Percentiles rank a stretch among this genome's conserved stretches.
phyloP scores from a whole-genome alignment of 2,888 invertebrate species.

The Cacoxenus indagator region DNA sequence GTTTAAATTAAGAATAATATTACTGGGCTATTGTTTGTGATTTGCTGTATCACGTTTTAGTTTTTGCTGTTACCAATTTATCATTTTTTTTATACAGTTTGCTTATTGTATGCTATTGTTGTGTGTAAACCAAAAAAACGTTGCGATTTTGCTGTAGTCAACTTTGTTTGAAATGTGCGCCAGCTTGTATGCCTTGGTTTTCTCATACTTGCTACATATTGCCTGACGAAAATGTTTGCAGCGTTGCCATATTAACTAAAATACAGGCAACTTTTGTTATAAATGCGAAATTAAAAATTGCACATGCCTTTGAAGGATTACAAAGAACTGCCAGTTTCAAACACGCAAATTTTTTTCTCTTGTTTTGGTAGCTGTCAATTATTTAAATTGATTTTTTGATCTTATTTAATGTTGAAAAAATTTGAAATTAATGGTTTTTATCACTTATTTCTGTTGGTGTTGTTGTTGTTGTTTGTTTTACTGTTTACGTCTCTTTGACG shows the following conservation, averaged over 20 bases:
- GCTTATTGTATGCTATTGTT: slow-evolving; percentile 36
- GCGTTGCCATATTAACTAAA: slow-evolving; percentile 46
- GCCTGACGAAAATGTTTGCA: slow-evolving; percentile 39
- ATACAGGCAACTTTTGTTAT: slow-evolving; percentile 29
- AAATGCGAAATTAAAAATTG: slow-evolving; percentile 26
- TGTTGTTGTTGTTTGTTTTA: slow-evolving; percentile 26
- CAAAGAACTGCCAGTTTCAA: slow-evolving; percentile 55
- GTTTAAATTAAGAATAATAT: slow-evolving; percentile 56
- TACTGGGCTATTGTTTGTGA: slow-evolving; percentile 65
- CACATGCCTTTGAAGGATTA: slow-evolving; percentile 19
- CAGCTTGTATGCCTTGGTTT: not conserved
- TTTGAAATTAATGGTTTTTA: slow-evolving; percentile 63
- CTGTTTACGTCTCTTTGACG: slow-evolving; percentile 3
- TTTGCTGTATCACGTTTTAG: slow-evolving; percentile 37
- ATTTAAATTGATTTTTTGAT: not conserved
- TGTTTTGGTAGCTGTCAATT: not conserved
- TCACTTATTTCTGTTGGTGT: slow-evolving; percentile 61
- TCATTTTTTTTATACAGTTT: slow-evolving; percentile 49
- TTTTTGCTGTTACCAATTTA: slow-evolving; percentile 44
- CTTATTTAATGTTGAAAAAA: slow-evolving; percentile 48
- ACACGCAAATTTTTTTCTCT: slow-evolving; percentile 60
- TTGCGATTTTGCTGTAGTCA: slow-evolving; percentile 41
- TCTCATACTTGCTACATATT: not conserved
- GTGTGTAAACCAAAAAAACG: slow-evolving; percentile 56
- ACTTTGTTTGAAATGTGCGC: not conserved